Evolutionary conservation across 2,888 invertebrate species (phyloP).

Genomic region (Athrips mouffetella): DNA sequence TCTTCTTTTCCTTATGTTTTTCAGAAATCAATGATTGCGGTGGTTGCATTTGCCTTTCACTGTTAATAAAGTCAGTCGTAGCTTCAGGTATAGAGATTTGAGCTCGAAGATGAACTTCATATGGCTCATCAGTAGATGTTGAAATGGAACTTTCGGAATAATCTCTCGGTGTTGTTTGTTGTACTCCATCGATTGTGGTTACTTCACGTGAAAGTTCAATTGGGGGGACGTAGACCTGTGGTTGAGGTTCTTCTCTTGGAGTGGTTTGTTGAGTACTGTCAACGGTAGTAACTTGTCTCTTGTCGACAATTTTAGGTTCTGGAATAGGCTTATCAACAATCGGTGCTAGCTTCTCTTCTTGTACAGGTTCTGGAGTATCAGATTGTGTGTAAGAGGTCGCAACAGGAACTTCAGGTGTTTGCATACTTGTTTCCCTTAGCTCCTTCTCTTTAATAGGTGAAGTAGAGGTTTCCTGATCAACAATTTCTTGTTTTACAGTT

Average conservation of each 20-base stretch:
- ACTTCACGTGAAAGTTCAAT: slow-evolving; percentile 38
- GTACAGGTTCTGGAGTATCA: slow-evolving; percentile 47
- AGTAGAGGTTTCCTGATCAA: slow-evolving; percentile 62
- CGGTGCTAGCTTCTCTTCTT: slow-evolving; percentile 22
- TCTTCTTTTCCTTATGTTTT: slow-evolving; percentile 60
- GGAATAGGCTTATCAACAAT: slow-evolving; percentile 18
- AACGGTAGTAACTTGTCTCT: slow-evolving; percentile 33
- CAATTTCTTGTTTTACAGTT: slow-evolving; percentile 48
- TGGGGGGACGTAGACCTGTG: slow-evolving; percentile 23
- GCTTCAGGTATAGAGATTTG: slow-evolving; percentile 75
- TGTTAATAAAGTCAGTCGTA: slow-evolving; percentile 59
- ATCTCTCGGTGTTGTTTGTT: slow-evolving; percentile 80
- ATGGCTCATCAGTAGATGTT: slow-evolving; percentile 75
- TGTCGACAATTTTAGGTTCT: slow-evolving; percentile 13
- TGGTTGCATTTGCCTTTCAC: slow-evolving; percentile 50
- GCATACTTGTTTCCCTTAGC: slow-evolving; percentile 53
- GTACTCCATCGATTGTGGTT: slow-evolving; percentile 40
- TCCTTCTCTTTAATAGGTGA: slow-evolving; percentile 52
- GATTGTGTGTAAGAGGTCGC: slow-evolving; percentile 65
- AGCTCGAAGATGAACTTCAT: slow-evolving; percentile 80
- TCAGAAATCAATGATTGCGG: slow-evolving; percentile 51
- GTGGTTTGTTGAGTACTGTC: slow-evolving; percentile 48
- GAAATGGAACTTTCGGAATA: slow-evolving; percentile 72
- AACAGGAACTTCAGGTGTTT: slow-evolving; percentile 59
- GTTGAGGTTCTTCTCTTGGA: slow-evolving; percentile 25